Evolutionary conservation across 2,113 vertebrate species (phyloP).

Genomic region (Cariama cristata): DNA sequence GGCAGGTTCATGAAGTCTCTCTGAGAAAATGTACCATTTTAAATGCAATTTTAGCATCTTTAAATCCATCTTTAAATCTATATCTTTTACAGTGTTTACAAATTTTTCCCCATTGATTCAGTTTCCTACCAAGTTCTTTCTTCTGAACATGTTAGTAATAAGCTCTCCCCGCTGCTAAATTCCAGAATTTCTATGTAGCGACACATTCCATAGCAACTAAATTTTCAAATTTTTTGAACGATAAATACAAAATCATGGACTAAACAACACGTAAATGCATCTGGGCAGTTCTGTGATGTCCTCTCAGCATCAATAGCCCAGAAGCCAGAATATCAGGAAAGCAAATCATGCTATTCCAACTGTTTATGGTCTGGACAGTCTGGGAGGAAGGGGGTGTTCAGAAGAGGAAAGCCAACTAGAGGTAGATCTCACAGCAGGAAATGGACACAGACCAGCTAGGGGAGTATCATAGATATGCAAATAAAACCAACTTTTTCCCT

Average conservation of each 20-base stretch:
- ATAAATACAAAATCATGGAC: background rate
- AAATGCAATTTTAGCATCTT: background rate
- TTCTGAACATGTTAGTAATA: background rate
- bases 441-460: background rate
- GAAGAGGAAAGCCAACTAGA: background rate
- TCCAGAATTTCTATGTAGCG: background rate
- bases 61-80: background rate
- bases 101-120: background rate
- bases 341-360: background rate
- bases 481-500: background rate
- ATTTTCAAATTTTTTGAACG: background rate
- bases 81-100: background rate
- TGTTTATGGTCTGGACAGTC: background rate
- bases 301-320: background rate
- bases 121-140: background rate
- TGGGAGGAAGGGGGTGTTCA: rapidly evolving
- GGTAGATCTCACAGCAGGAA: background rate
- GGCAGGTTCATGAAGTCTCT: background rate
- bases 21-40: background rate
- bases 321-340: background rate
- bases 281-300: background rate
- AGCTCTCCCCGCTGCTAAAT: background rate
- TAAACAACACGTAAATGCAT: background rate
- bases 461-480: background rate
- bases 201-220: background rate